Conservation (phyloP, 2,888 invertebrate species). For the Drosophila prostipennis region DNA sequence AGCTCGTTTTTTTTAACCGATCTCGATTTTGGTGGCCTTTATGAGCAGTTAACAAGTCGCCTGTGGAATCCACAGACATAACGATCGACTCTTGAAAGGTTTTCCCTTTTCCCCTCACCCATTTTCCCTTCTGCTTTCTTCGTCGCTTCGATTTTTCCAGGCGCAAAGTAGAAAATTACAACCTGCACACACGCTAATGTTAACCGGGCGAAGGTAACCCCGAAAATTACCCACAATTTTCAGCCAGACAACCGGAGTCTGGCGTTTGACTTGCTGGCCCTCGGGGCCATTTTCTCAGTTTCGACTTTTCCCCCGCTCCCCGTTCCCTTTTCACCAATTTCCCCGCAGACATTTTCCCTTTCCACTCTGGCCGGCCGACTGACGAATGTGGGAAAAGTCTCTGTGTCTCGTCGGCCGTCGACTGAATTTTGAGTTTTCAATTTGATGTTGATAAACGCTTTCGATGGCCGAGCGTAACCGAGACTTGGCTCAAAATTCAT, state of each 20-base stretch:
- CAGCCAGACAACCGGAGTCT: conserved; percentile 48
- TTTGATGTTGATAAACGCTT: conserved; percentile 53
- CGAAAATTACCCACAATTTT: conserved; percentile 69
- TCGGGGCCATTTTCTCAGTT: conserved; percentile 64
- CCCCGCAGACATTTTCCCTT: conserved; percentile 1
- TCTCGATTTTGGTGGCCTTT: conserved; percentile 38
- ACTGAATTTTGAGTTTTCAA: conserved; percentile 41
- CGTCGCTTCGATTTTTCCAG: conserved; percentile 53
- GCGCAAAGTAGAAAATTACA: conserved; percentile 80
- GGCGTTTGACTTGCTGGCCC: conserved; percentile 51
- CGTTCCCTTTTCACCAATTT: not conserved
- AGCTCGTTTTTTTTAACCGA: conserved; percentile 2
- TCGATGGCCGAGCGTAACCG: conserved; percentile 29
- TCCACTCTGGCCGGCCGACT: conserved; percentile 19
- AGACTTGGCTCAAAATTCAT: conserved; percentile 27
- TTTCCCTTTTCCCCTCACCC: conserved; percentile 6
- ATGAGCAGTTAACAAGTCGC: conserved; percentile 59
- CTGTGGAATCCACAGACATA: conserved; percentile 11
- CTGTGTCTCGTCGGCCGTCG: not conserved
- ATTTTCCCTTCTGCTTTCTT: not conserved
- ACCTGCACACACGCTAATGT: conserved; percentile 71
- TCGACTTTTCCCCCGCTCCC: conserved; percentile 35
- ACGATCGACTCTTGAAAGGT: conserved; percentile 16
- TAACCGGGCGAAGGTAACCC: conserved; percentile 59
- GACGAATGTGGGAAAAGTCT: conserved; percentile 69